Evolutionary conservation across 2,113 vertebrate species (phyloP), one percentile per base, ranked within the genome.

Genomic region (Chitala chitala): DNA sequence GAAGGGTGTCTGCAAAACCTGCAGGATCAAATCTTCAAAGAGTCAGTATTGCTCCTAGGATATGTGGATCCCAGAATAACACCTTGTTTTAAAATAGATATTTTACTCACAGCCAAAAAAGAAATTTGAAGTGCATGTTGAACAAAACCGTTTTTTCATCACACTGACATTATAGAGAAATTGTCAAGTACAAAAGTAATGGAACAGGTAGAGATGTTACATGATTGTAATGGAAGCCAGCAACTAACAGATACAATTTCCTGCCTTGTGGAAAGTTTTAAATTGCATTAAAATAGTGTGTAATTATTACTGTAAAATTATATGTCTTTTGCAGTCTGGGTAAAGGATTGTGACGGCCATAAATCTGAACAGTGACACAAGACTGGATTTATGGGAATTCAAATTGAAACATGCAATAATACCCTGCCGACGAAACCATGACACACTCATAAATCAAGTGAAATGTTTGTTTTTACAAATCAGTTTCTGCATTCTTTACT

Each of bases 321-420:
- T 38, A 36, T 63, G 20, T 33, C 33, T 63, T 22, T 29, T 63
- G 38, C 59, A 63, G 15, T n/a, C 31, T n/a, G 59, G 59, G 15
- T 63, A 36, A 63, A 51, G 69, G 77, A 82, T 78, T 78, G 69
- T 55, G 70, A 74, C 64, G 58, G 75, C 77, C 70, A 55, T 69
- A 53, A 69, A 73, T 56, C 9, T 40, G 24, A 22, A 71, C 31
- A 36, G 15, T 65, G 69, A 65, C 46, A 63, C 22, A 40, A 65
- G 15, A 82, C 81, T 75, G 83, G 80, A 82, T 83, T 83, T 82
- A 84, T 80, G 77, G 77, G 73, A 78, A 51, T 48, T 44, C 5
- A 29, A 31, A n/a, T 33, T 70, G 33, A 33, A 54, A 53, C 50
- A 33, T 38, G 20, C 10, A 31, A 22, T 54, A 54, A 40, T 71